These are phyloP conservation scores for Perognathus longimembris DNA, from an alignment of 2,113 vertebrate genomes.

Conservation along the genomic window DNA sequence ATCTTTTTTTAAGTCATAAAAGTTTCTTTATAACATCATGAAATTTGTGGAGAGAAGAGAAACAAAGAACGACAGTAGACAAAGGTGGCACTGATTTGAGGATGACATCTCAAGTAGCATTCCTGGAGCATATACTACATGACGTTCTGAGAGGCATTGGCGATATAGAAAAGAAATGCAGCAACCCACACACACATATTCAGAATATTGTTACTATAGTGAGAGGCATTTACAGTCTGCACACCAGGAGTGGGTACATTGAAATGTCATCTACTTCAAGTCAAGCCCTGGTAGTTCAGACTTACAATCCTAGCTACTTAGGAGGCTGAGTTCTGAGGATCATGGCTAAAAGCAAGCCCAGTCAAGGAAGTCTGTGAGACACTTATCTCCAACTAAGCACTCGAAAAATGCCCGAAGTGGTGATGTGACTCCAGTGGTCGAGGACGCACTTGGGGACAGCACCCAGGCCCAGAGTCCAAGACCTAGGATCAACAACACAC, in stretches of 20 bases:
- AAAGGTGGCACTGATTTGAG: neutral
- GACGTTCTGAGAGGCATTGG: neutral
- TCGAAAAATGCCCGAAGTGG: no score
- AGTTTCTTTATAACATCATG: slow-evolving; percentile 61
- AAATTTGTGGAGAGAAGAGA: neutral
- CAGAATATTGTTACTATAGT: neutral
- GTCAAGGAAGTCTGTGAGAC: no score
- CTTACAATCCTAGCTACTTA: no score
- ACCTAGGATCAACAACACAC: no score
- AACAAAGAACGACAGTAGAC: neutral
- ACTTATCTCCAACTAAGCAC: no score
- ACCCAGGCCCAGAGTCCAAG: no score
- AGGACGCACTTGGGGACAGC: no score
- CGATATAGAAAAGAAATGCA: neutral
- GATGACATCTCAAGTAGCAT: neutral
- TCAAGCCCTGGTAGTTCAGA: no score
- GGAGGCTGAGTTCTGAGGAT: no score
- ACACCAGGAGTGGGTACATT: neutral
- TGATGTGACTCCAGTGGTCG: no score
- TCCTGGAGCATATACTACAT: neutral
- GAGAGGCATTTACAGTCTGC: neutral
- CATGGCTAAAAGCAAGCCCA: no score
- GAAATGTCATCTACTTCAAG: neutral
- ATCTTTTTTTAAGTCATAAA: slow-evolving; percentile 63
- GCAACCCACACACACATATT: neutral